Conservation (phyloP, 2,888 invertebrate genomes). For the Gari tellinella region DNA sequence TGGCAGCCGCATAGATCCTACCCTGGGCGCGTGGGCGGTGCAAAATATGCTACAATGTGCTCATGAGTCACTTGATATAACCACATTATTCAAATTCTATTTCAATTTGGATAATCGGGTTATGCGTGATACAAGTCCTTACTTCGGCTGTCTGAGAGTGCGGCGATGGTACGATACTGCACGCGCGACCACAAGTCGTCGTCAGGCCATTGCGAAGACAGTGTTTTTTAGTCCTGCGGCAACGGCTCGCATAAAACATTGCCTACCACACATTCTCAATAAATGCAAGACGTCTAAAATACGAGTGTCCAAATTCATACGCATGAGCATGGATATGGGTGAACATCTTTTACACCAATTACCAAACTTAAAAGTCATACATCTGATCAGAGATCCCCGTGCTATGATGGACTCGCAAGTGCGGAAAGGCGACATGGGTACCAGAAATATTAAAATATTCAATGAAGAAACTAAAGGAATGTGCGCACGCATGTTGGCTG, state of each 20-base stretch:
- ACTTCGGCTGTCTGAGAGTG: slow-evolving; percentile 11
- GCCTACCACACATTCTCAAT: slow-evolving; percentile 27
- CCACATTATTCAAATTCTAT: slow-evolving; percentile 24
- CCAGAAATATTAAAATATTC: slow-evolving; percentile 7
- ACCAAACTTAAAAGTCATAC: slow-evolving; percentile 35
- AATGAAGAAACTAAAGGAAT: slow-evolving; percentile 15
- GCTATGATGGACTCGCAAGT: slow-evolving; percentile 59
- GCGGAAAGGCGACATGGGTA: slow-evolving; percentile 37
- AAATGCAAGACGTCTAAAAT: slow-evolving; percentile 25
- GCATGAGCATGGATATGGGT: slow-evolving; percentile 38
- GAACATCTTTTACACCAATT: slow-evolving; percentile 16
- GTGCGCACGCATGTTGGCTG: slow-evolving; percentile 30
- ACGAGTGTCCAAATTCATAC: slow-evolving; percentile 40
- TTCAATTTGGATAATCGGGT: neutral
- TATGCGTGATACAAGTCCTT: slow-evolving; percentile 6
- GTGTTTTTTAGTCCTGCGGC: too few relatives aligned
- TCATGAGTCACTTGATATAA: slow-evolving; percentile 28
- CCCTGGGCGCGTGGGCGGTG: slow-evolving; percentile 5
- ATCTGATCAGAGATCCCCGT: slow-evolving; percentile 50
- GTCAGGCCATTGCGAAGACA: too few relatives aligned
- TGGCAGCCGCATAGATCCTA: neutral
- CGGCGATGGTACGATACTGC: neutral
- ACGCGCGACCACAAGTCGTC: too few relatives aligned
- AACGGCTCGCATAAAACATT: slow-evolving; percentile 3
- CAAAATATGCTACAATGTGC: slow-evolving; percentile 31